Evolutionary conservation across 2,888 invertebrate genomes (phyloP), one percentile per base, ranked within the genome.

Genomic region (Liodrosophila aerea): DNA sequence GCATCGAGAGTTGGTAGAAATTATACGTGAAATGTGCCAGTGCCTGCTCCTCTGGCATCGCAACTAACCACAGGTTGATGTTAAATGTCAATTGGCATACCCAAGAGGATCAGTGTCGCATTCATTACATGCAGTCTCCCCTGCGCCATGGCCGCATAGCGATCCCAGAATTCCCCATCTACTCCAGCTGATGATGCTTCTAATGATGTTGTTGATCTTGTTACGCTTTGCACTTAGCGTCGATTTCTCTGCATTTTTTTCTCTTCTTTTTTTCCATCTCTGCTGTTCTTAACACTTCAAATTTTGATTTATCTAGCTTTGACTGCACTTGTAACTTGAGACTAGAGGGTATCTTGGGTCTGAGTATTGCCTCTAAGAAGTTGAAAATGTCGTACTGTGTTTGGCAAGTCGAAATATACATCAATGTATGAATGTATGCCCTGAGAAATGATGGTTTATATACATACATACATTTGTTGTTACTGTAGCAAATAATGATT

Each of bases 41-140:
- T 40, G 46, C 36, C 36, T 9, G 4, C 1, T 37, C 36, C 9
- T 16, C 36, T 13, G 5, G 13, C 33, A 36, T 37, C 31, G 60
- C 33, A 56, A 51, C 52, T 50, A 64, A 73, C 86, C 84, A 64
- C 86, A 83, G 82, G 86, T 85, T 83, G 77, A 85, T 83, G 82
- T 83, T 85, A 83, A 85, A 83, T 83, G 82, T 83, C 82, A 83
- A 83, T 83, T 84, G 84, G 77, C 65, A 80, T 84, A 75, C 82
- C 81, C 86, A 64, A 64, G 86, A 75, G 82, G 75, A 80, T 84
- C 81, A 71, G 65, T 63, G 65, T 39, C 49, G 83, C 83, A 81
- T 85, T 76, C 69, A 82, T 82, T 83, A 81, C 83, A 46, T n/a
- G n/a, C 18, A 37, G 16, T 18, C 31, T 36, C 46, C 46, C 56